A percentile compares a stretch with the other conserved stretches of the same genome.
Conservation (phyloP, 2,797 vertebrate genomes). For the Gallinago nigripennis region DNA sequence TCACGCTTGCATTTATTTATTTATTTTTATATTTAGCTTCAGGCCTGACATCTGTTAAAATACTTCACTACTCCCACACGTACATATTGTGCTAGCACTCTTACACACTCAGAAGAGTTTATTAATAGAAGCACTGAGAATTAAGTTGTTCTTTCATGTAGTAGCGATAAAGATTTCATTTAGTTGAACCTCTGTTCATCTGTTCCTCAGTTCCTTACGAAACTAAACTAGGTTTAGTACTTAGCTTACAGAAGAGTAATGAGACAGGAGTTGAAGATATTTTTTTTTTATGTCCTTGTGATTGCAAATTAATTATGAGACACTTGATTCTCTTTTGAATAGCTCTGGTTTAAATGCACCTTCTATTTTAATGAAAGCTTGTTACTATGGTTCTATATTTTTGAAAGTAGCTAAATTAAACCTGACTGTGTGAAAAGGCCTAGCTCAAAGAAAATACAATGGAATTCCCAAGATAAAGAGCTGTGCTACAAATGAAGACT, state of each 20-base stretch:
- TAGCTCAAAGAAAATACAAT: constrained; percentile 22
- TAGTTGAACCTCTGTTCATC: constrained; percentile 23
- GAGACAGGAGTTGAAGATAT: background rate
- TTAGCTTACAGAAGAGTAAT: background rate
- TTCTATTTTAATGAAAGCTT: constrained; percentile 45
- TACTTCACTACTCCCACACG: background rate
- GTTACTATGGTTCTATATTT: constrained; percentile 48
- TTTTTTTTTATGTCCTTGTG: constrained; percentile 45
- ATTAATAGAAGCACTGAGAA: constrained; percentile 48
- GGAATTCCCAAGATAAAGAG: constrained; percentile 39
- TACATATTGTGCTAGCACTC: background rate
- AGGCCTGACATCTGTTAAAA: constrained; percentile 20
- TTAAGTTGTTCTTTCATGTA: constrained; percentile 39
- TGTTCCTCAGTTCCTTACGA: constrained; percentile 40
- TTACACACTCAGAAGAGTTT: background rate
- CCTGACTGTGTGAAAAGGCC: constrained; percentile 53
- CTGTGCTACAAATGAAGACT: constrained; percentile 1
- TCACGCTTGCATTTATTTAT: constrained; percentile 7
- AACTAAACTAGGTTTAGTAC: background rate
- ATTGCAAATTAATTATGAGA: constrained; percentile 56
- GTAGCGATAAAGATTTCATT: constrained; percentile 25
- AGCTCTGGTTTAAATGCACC: constrained; percentile 43
- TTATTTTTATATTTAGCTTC: constrained; percentile 4
- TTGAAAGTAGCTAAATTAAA: constrained; percentile 64
- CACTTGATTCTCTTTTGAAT: constrained; percentile 53